Evolutionary conservation across 2,888 invertebrate species (phyloP), one percentile per base, ranked within the genome.

Genomic region (Alcis repandata): DNA sequence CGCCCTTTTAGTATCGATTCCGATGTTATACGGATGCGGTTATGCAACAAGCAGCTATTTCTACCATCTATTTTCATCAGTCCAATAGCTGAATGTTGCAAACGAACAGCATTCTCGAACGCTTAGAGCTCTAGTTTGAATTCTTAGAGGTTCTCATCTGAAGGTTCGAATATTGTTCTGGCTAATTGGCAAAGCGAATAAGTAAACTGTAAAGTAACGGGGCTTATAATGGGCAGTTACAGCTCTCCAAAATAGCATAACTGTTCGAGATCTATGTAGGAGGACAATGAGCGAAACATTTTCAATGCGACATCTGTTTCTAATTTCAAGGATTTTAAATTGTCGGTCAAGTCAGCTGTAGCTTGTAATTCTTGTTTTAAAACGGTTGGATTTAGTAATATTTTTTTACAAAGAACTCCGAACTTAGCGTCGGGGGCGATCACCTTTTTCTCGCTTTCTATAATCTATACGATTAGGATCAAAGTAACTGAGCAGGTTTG

Each of bases 1-100:
- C 74, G 74, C 73, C 69, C 71, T 78, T 78, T 79, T 78, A 78
- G 77, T 70, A 75, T 75, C 75, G 74, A 64, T 74, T 73, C 75
- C 71, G 66, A 72, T 59, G 61, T 20, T 32, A 49, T 33, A 51
- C 54, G 51, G 59, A 56, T 51, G 59, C 19, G 27, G 54, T 59
- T 64, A 54, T 59, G 40, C 48, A 53, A 53, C 10, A 40, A 38
- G 20, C 38, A 20, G 52, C 38, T 52, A 32, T n/a, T 53, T 27
- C 40, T n/a, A 53, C 9, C 15, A 40, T 40, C 53, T 40, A 32
- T 49, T 32, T 17, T 15, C 13, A 46, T n/a, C n/a, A 46, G 22
- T 22, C 8, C 10, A 13, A 2, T 13, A 38, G 38, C 20, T 22
- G 22, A 46, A 46, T 11, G 19, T 10, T 10, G 27, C n/a, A 19